phyloP scores from a whole-genome alignment of 2,797 vertebrate genomes.

The Lithobates pipiens region DNA sequence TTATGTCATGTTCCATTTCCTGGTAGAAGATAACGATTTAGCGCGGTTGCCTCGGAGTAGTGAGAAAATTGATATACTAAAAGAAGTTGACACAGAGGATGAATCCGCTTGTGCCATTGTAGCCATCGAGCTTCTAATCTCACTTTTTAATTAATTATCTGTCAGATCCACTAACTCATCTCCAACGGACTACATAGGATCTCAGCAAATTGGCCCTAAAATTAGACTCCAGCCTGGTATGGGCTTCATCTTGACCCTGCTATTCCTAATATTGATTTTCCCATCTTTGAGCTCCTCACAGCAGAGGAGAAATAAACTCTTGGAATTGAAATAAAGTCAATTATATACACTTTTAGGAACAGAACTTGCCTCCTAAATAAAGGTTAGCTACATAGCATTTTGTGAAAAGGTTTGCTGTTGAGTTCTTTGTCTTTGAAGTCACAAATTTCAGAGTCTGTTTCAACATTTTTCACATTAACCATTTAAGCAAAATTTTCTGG shows the following conservation, averaged over 20 bases:
- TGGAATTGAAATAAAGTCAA: constrained; percentile 17
- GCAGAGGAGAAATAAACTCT: constrained; percentile 62
- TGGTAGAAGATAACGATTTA: constrained; percentile 70
- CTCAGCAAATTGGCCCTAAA: constrained; percentile 73
- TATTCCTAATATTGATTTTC: constrained; percentile 73
- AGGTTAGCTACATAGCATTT: constrained; percentile 49
- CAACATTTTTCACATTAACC: background rate
- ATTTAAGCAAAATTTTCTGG: background rate
- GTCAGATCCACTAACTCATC: constrained; percentile 73
- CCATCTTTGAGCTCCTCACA: constrained; percentile 70
- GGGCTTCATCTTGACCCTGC: constrained; percentile 70
- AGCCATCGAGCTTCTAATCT: constrained; percentile 69
- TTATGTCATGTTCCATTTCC: constrained; percentile 76
- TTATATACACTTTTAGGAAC: constrained; percentile 27
- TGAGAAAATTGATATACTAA: constrained; percentile 64
- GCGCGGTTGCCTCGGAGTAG: constrained; percentile 62
- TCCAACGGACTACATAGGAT: constrained; percentile 65
- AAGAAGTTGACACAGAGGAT: constrained; percentile 71
- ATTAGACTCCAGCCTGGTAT: constrained; percentile 69
- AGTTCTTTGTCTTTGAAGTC: constrained; percentile 5
- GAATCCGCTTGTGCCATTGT: constrained; percentile 66
- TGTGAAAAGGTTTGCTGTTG: background rate
- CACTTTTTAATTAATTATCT: constrained; percentile 78
- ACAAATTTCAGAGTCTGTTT: constrained; percentile 8
- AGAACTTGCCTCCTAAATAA: constrained; percentile 37